Conservation (phyloP, 37 sponge, comb jelly and placozoan species). For the Aplysina aerophoba region DNA sequence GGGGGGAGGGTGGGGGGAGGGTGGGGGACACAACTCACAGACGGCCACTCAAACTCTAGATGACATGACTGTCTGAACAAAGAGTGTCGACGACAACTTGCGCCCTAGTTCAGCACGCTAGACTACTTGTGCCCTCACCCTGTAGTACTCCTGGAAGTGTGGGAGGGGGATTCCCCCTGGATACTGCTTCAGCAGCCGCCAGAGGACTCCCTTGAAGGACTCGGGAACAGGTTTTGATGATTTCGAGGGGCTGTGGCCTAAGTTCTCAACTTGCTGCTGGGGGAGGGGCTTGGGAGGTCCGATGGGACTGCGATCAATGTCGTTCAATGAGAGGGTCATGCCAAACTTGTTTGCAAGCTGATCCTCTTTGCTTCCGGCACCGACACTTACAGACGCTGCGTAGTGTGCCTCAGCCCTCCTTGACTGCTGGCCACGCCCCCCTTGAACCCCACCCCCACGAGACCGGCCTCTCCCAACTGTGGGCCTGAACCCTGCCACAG, state of each 20-base stretch:
- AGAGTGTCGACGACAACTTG: too few species aligned
- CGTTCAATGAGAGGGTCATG: not conserved
- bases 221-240: not conserved
- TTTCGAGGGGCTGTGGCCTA: too few species aligned
- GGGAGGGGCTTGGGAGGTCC: not conserved
- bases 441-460: too few species aligned
- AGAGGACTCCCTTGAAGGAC: conserved; percentile 20
- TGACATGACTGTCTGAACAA: too few species aligned
- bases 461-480: not conserved
- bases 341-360: not conserved
- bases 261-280: not conserved
- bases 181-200: conserved; percentile 27
- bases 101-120: not conserved
- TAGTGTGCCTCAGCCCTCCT: too few species aligned
- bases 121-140: not conserved
- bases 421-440: too few species aligned
- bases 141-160: conserved; percentile 3
- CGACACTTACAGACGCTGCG: too few species aligned
- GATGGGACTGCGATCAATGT: conserved; percentile 19
- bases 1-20: too few species aligned
- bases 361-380: too few species aligned
- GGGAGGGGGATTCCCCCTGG: conserved; percentile 16
- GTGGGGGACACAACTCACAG: too few species aligned
- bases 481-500: not conserved
- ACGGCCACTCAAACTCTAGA: too few species aligned